Percentiles rank a stretch among this genome's conserved stretches.
phyloP scores from a whole-genome alignment of 2,113 vertebrate species.

The Thalassarche chlororhynchos region DNA sequence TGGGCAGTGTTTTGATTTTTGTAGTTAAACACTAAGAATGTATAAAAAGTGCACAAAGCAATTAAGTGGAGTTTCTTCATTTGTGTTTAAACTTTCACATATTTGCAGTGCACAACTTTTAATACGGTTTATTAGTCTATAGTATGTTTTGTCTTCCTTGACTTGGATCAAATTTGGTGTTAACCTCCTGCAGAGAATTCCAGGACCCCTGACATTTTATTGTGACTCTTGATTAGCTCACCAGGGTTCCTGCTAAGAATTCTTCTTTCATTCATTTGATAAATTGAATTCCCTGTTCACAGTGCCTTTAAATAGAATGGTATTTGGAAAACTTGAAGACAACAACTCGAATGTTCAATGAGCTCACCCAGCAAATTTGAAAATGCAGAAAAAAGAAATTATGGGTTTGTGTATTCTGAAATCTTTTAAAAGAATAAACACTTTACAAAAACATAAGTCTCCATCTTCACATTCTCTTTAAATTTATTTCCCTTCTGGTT shows the following conservation, averaged over 20 bases:
- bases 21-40: background rate
- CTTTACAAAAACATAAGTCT: background rate
- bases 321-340: constrained; percentile 57
- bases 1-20: background rate
- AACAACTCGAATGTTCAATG: constrained; percentile 51
- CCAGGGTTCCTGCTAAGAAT: constrained; percentile 68
- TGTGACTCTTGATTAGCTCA: constrained; percentile 70
- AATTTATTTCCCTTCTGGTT: background rate
- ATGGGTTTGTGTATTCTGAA: background rate
- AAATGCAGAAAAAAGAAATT: background rate
- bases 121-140: constrained; percentile 14
- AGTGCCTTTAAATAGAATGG: constrained; percentile 67
- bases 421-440: background rate
- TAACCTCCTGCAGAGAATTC: constrained; percentile 64
- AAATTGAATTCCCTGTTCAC: constrained; percentile 67
- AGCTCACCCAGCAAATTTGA: constrained; percentile 28
- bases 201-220: constrained; percentile 68
- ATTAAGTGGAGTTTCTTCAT: background rate
- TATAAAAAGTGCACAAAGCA: background rate
- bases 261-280: constrained; percentile 65
- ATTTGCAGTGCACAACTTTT: background rate
- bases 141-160: constrained; percentile 46
- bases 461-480: background rate
- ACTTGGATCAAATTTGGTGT: constrained; percentile 33
- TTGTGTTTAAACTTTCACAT: background rate